A percentile compares a stretch with the other conserved stretches of the same genome.
Conservation (phyloP, 1,140 invertebrate genomes). For the Cotesia typhae region DNA sequence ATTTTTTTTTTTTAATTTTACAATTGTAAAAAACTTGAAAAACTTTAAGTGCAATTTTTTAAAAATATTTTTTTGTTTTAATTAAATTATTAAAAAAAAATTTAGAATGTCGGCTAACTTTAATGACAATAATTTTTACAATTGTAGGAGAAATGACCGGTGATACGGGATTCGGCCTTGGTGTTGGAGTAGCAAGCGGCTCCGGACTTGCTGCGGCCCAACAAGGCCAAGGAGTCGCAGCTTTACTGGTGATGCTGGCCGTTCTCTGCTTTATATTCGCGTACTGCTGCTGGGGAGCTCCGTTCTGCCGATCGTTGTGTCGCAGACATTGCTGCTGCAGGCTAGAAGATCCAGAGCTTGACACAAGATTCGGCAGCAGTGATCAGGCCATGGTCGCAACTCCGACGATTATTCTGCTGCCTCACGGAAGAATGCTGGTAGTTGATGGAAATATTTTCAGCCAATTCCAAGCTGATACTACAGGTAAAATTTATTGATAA, state of each 20-base stretch:
- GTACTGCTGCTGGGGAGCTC: slow-evolving; percentile 71
- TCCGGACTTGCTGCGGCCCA: slow-evolving; percentile 49
- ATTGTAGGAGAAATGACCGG: slow-evolving; percentile 41
- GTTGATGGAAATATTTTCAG: slow-evolving; percentile 67
- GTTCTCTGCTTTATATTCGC: slow-evolving; percentile 69
- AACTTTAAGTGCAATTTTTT: no score
- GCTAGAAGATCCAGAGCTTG: slow-evolving; percentile 56
- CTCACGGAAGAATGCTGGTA: slow-evolving; percentile 69
- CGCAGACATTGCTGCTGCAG: slow-evolving; percentile 63
- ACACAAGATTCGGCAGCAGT: slow-evolving; percentile 46
- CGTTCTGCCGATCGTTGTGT: slow-evolving; percentile 66
- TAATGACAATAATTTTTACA: neutral
- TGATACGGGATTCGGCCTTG: slow-evolving; percentile 48
- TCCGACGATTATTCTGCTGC: slow-evolving; percentile 69
- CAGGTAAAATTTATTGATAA: slow-evolving; percentile 43
- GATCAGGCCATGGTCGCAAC: slow-evolving; percentile 58
- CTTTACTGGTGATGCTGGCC: slow-evolving; percentile 69
- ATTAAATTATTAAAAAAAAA: no score
- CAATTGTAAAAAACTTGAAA: no score
- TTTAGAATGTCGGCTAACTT: neutral
- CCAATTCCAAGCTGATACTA: slow-evolving; percentile 63
- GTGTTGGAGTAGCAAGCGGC: slow-evolving; percentile 49
- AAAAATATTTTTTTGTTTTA: no score
- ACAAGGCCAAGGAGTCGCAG: slow-evolving; percentile 66
- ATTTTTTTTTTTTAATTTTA: no score